These are phyloP conservation scores for Ophion costatus DNA, from an alignment of 2,888 invertebrate genomes.

Conservation along the genomic window DNA sequence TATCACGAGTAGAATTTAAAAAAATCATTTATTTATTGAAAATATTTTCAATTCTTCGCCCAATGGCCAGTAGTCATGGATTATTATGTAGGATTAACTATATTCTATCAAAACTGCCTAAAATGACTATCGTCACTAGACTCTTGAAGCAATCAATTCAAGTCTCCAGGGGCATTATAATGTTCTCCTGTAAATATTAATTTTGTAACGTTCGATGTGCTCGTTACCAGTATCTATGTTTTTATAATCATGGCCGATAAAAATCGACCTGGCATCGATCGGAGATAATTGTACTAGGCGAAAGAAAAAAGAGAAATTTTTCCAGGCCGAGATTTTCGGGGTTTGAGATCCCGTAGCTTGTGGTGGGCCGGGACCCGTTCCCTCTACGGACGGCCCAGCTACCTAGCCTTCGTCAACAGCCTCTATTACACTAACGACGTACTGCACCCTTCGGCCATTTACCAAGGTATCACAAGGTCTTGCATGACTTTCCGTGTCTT, in stretches of 20 bases:
- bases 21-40: too few relatives aligned
- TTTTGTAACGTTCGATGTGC: neutral
- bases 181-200: neutral
- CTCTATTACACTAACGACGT: conserved; percentile 82
- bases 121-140: too few relatives aligned
- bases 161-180: neutral
- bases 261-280: too few relatives aligned
- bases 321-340: conserved; percentile 80
- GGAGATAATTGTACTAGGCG: neutral
- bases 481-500: conserved; percentile 65
- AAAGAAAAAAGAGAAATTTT: conserved; percentile 70
- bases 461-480: conserved; percentile 77
- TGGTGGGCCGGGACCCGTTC: conserved; percentile 79
- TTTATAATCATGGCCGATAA: too few relatives aligned
- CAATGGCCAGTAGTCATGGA: too few relatives aligned
- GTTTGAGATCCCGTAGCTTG: conserved; percentile 80
- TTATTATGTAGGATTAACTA: too few relatives aligned
- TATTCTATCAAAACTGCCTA: too few relatives aligned
- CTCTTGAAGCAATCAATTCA: too few relatives aligned
- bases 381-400: conserved; percentile 78
- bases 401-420: conserved; percentile 81
- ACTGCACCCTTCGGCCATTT: conserved; percentile 77
- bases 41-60: too few relatives aligned
- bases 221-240: too few relatives aligned
- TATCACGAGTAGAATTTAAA: neutral